Evolutionary conservation across 2,888 invertebrate species (phyloP).

Genomic region (Drosophila colorata): DNA sequence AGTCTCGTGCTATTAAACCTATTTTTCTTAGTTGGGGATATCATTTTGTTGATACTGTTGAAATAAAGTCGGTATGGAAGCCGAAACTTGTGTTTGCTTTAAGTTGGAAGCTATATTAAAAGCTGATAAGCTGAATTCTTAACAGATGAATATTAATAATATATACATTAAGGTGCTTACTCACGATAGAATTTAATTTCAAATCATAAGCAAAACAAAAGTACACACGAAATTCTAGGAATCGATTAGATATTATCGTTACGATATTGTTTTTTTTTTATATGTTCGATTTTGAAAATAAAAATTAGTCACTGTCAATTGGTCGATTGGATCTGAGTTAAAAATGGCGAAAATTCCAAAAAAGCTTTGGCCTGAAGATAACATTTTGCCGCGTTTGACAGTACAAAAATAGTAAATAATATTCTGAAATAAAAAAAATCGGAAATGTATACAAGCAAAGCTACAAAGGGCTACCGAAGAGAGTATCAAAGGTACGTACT

Average conservation of each 20-base stretch:
- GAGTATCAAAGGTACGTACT: slow-evolving; percentile 2
- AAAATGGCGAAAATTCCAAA: neutral
- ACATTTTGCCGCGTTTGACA: neutral
- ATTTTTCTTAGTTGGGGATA: too few relatives aligned
- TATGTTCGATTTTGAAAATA: neutral
- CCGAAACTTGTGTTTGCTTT: too few relatives aligned
- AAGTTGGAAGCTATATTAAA: too few relatives aligned
- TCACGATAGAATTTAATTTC: neutral
- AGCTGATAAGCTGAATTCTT: neutral
- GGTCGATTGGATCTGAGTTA: neutral
- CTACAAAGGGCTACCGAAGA: slow-evolving; percentile 23
- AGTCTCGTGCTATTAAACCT: too few relatives aligned
- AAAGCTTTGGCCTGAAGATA: neutral
- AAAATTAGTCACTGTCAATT: neutral
- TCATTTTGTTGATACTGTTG: neutral
- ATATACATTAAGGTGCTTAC: neutral
- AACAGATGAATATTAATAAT: neutral
- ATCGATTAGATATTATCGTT: neutral
- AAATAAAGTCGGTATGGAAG: neutral
- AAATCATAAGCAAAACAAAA: neutral
- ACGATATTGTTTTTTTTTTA: too few relatives aligned
- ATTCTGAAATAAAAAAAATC: slow-evolving; percentile 8
- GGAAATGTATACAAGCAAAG: slow-evolving; percentile 13
- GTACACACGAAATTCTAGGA: neutral
- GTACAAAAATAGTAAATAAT: neutral